These are phyloP conservation scores for Dorcus hopei DNA, from an alignment of 2,888 invertebrate genomes.

Conservation along the genomic window DNA sequence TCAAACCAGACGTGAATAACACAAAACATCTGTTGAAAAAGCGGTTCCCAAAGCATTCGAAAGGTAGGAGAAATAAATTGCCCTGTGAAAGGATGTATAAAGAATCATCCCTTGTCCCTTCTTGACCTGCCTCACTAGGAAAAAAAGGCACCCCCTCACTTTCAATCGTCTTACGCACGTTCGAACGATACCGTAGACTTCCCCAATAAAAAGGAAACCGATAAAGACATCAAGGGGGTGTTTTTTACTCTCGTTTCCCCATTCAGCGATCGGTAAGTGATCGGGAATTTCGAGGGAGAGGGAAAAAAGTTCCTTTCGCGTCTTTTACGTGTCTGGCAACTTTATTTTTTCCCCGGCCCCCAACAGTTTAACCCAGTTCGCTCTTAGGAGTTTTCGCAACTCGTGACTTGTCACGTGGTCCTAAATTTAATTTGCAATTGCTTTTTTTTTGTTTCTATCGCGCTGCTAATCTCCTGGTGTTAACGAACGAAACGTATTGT, in stretches of 20 bases:
- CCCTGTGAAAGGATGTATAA: no score
- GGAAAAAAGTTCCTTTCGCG: constrained; percentile 10
- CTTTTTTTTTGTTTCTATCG: no score
- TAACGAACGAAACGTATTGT: no score
- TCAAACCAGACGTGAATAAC: no score
- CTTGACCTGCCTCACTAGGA: constrained; percentile 18
- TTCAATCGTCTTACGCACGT: constrained; percentile 23
- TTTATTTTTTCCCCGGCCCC: background rate
- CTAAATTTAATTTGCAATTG: no score
- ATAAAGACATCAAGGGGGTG: constrained; percentile 31
- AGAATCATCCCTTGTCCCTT: background rate
- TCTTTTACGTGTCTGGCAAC: constrained; percentile 3
- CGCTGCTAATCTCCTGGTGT: no score
- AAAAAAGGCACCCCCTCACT: constrained; percentile 18
- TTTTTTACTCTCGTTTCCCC: constrained; percentile 21
- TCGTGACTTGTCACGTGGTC: no score
- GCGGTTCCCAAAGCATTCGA: no score
- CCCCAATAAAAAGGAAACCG: constrained; percentile 26
- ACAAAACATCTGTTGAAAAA: no score
- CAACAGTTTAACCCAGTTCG: constrained; percentile 10
- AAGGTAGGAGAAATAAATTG: no score
- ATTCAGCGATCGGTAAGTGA: constrained; percentile 29
- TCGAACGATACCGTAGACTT: constrained; percentile 21
- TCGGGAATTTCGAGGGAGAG: constrained; percentile 28
- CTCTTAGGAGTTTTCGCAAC: no score